phyloP scores from a whole-genome alignment of 2,797 vertebrate genomes.

The Lithobates sylvaticus region DNA sequence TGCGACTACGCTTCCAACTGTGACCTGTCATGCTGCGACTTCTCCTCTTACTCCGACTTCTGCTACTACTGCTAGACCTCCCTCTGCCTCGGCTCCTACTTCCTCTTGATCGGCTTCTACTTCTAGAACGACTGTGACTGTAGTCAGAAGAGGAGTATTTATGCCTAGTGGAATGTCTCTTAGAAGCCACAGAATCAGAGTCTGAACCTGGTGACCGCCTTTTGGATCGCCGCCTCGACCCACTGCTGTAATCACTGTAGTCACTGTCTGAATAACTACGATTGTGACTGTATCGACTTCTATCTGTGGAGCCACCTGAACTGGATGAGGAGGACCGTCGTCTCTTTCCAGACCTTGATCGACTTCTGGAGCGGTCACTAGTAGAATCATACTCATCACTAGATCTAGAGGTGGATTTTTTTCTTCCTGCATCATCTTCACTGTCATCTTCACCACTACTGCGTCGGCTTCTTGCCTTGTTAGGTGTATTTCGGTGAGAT shows the following conservation, averaged over 20 bases:
- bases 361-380: constrained; percentile 86
- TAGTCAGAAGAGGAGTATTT: constrained; percentile 92
- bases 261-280: constrained; percentile 90
- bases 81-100: constrained; percentile 80
- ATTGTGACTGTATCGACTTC: constrained; percentile 87
- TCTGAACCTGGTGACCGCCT: constrained; percentile 85
- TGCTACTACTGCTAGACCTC: constrained; percentile 87
- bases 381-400: constrained; percentile 90
- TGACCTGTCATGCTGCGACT: constrained; percentile 77
- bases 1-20: constrained; percentile 87
- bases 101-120: constrained; percentile 75
- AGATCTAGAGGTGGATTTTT: constrained; percentile 82
- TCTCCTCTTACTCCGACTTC: constrained; percentile 88
- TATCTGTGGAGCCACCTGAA: constrained; percentile 88
- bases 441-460: constrained; percentile 90
- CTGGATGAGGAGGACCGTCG: constrained; percentile 91
- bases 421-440: constrained; percentile 79
- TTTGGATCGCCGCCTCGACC: constrained; percentile 79
- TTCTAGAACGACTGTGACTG: constrained; percentile 86
- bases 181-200: constrained; percentile 89
- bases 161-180: constrained; percentile 84
- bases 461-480: constrained; percentile 72
- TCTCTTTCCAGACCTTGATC: constrained; percentile 80
- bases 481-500: constrained; percentile 72
- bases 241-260: constrained; percentile 92